Evolutionary conservation across 2,113 vertebrate genomes (phyloP).

Genomic region (Speoplatyrhinus poulsoni): DNA sequence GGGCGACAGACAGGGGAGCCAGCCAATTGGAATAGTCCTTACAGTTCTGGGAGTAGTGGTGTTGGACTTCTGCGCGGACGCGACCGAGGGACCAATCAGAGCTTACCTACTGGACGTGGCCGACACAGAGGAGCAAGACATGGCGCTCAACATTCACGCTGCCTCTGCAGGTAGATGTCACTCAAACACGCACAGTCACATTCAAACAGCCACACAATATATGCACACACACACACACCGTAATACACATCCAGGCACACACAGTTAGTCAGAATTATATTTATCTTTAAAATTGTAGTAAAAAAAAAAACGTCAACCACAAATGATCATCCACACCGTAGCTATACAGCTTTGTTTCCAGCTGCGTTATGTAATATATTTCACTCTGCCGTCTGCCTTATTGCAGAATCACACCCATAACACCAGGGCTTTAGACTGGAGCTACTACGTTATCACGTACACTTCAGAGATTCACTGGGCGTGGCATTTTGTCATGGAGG

Average conservation of each 20-base stretch:
- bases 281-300: too few species aligned
- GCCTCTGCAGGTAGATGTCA: slow-evolving; percentile 86
- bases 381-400: too few species aligned
- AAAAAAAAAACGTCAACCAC: too few species aligned
- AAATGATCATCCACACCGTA: too few species aligned
- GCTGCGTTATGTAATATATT: too few species aligned
- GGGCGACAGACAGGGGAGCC: slow-evolving; percentile 82
- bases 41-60: slow-evolving; percentile 95
- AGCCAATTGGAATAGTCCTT: slow-evolving; percentile 92
- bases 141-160: slow-evolving; percentile 97
- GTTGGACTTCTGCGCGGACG: slow-evolving; percentile 92
- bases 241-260: background rate
- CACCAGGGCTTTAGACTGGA: too few species aligned
- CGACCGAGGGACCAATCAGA: slow-evolving; percentile 92
- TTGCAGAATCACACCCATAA: too few species aligned
- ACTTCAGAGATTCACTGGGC: background rate
- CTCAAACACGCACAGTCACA: background rate
- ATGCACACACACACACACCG: background rate
- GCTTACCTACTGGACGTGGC: slow-evolving; percentile 95
- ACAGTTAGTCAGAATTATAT: too few species aligned
- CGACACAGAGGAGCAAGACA: slow-evolving; percentile 95
- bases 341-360: too few species aligned
- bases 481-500: background rate
- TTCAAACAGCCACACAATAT: background rate
- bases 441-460: too few species aligned